These are phyloP conservation scores for Reinhardtius hippoglossoides DNA, from an alignment of 2,113 vertebrate genomes.

Conservation along the genomic window DNA sequence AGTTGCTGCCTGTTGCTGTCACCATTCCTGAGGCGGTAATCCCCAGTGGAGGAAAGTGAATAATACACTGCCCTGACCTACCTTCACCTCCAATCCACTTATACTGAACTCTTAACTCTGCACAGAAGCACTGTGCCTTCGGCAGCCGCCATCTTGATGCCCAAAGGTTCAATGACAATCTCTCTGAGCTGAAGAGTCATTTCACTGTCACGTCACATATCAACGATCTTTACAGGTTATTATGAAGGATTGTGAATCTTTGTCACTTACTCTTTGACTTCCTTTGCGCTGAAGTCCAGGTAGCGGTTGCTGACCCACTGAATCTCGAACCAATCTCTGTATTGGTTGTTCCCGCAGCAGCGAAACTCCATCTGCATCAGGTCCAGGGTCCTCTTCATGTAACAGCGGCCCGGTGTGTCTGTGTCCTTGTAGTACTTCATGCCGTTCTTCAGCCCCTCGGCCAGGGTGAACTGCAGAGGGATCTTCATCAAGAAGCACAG, in stretches of 20 bases:
- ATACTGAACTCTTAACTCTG: conserved; percentile 33
- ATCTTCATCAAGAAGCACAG: conserved; percentile 91
- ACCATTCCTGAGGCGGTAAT: conserved; percentile 45
- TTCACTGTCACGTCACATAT: background rate
- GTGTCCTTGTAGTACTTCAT: conserved; percentile 98
- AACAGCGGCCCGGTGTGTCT: conserved; percentile 94
- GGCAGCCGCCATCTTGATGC: background rate
- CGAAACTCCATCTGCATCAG: conserved; percentile 97
- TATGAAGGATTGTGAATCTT: background rate
- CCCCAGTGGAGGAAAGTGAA: conserved; percentile 51
- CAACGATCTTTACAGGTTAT: background rate
- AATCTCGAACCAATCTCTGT: conserved; percentile 97
- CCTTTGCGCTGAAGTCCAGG: conserved; percentile 95
- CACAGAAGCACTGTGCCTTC: background rate
- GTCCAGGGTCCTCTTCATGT: conserved; percentile 99
- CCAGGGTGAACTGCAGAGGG: conserved; percentile 90
- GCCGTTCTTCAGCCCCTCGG: conserved; percentile 89
- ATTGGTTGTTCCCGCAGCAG: conserved; percentile 96
- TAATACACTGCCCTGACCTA: conserved; percentile 39
- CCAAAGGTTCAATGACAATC: conserved; percentile 4
- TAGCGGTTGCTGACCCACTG: conserved; percentile 99
- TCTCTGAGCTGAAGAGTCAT: background rate
- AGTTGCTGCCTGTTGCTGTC: background rate
- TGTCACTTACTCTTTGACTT: conserved; percentile 97
- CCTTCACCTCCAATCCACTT: conserved; percentile 64